Evolutionary conservation across 1,140 invertebrate species (phyloP).

Genomic region (Aphelinus atriplicis): DNA sequence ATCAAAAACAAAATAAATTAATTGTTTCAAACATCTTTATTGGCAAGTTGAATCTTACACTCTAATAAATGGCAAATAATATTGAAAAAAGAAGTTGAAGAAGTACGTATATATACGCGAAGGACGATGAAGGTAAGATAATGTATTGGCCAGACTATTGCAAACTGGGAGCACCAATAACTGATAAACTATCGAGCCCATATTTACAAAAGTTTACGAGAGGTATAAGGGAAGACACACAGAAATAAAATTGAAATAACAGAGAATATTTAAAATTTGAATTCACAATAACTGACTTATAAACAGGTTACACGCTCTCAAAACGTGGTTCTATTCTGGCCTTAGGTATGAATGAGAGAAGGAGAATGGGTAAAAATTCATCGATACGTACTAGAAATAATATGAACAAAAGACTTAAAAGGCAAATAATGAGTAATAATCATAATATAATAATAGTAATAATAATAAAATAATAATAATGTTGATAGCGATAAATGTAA

Average conservation of each 20-base stretch:
- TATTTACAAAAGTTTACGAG: slow-evolving; percentile 60
- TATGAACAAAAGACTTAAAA: slow-evolving; percentile 34
- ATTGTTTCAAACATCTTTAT: slow-evolving; percentile 61
- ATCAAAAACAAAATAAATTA: slow-evolving; percentile 37
- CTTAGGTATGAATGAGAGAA: not conserved
- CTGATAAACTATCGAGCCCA: slow-evolving; percentile 59
- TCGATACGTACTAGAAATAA: not conserved
- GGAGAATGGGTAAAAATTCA: slow-evolving; percentile 6
- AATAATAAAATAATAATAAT: slow-evolving; percentile 41
- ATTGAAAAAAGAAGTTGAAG: not conserved
- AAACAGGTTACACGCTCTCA: slow-evolving; percentile 32
- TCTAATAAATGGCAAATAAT: slow-evolving; percentile 57
- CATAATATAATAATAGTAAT: slow-evolving; percentile 37
- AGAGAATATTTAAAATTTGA: slow-evolving; percentile 31
- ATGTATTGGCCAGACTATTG: slow-evolving; percentile 47
- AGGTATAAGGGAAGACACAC: slow-evolving; percentile 21
- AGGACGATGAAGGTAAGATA: slow-evolving; percentile 52
- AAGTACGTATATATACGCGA: too few species aligned
- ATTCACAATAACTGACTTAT: slow-evolving; percentile 42
- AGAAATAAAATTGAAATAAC: slow-evolving; percentile 11
- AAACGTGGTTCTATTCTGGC: not conserved
- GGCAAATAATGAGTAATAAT: slow-evolving; percentile 36
- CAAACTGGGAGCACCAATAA: slow-evolving; percentile 45
- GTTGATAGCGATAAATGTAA: slow-evolving; percentile 43
- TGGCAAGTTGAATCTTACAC: slow-evolving; percentile 65